Base-by-base conservation (phyloP, 2,888 invertebrate species). In the Sinodicranocentrus sp. region DNA sequence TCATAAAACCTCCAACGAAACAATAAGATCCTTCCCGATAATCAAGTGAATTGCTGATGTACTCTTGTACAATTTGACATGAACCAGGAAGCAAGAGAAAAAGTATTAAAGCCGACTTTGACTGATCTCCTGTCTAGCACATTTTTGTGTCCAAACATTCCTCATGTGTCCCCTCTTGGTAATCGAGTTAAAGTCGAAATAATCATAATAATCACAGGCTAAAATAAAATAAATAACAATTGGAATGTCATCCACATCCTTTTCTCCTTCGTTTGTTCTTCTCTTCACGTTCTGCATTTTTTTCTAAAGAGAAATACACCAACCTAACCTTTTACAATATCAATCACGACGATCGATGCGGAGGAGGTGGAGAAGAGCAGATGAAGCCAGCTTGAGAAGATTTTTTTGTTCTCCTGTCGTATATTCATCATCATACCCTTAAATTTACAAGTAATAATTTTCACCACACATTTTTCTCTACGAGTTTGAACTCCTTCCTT, bases 371-470 rank as follows among this genome's bases (percentile, higher is more conserved):
- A 10, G 3, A 33, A 10, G 33, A 33, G 33, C 48, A 48, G 48
- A 48, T n/a, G 17, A 48, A 48, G 17, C 15, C 15, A 13, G 48
- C n/a, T 48, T 48, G 48, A 48, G 48, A 39, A 8, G 39, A 39
- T 39, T 13, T n/a, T n/a, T 33, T 33, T 33, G 3, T 33, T 33
- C 33, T 6, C 3, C 33, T 10, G 33, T 33, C n/a, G 2, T 26
- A 70, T 43, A 48, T 39, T 65, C 76, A 76, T 65, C 76, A 76
- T 76, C 77, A 26, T 68, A n/a, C 52, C 39, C 52, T 39, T 76
- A 76, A 76, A 76, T 48, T 72, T 72, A 72, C 71, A 61, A 61
- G 44, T 44, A 65, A 72, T 80, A 80, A 72, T 67, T 63, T 80
- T 72, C 72, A 80, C 54, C 65, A 54, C 54, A 19, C 59, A 68